A percentile compares a stretch with the other conserved stretches of the same genome.
Evolutionary conservation across 2,113 vertebrate genomes (phyloP).

Genomic region (Cercocebus atys): DNA sequence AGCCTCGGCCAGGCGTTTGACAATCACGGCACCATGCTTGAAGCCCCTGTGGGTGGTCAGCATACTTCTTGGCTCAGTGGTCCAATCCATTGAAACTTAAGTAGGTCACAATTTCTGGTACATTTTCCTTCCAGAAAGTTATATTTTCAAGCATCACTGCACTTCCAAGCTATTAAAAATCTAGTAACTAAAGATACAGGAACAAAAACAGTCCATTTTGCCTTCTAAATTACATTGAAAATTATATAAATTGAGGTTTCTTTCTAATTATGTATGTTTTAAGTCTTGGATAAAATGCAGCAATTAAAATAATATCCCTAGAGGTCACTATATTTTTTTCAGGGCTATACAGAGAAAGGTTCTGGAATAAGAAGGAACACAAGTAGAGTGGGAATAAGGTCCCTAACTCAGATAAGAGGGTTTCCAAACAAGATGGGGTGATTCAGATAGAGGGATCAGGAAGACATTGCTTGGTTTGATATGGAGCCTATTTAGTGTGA

Average conservation of each 20-base stretch:
- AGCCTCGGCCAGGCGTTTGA: neutral
- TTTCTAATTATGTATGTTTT: slow-evolving; percentile 50
- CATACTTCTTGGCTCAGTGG: neutral
- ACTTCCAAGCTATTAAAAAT: slow-evolving; percentile 64
- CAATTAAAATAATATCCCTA: slow-evolving; percentile 58
- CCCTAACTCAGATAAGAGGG: neutral
- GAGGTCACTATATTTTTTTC: slow-evolving; percentile 43
- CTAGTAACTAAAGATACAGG: slow-evolving; percentile 25
- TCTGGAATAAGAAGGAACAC: neutral
- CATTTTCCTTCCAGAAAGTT: slow-evolving; percentile 41
- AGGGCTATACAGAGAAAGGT: neutral
- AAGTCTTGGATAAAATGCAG: slow-evolving; percentile 53
- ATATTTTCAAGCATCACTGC: slow-evolving; percentile 50
- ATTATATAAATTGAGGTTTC: slow-evolving; percentile 52
- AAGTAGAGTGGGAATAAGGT: neutral
- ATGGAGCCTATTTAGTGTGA: neutral
- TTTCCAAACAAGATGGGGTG: neutral
- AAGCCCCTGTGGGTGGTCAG: slow-evolving; percentile 39
- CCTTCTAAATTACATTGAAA: slow-evolving; percentile 68
- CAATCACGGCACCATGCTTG: neutral
- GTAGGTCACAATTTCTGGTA: slow-evolving; percentile 50
- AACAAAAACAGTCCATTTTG: slow-evolving; percentile 55
- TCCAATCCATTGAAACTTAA: slow-evolving; percentile 48
- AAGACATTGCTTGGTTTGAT: neutral
- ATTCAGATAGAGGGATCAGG: neutral